Evolutionary conservation across 2,888 invertebrate species (phyloP).

Genomic region (Oconnorella tubifera): DNA sequence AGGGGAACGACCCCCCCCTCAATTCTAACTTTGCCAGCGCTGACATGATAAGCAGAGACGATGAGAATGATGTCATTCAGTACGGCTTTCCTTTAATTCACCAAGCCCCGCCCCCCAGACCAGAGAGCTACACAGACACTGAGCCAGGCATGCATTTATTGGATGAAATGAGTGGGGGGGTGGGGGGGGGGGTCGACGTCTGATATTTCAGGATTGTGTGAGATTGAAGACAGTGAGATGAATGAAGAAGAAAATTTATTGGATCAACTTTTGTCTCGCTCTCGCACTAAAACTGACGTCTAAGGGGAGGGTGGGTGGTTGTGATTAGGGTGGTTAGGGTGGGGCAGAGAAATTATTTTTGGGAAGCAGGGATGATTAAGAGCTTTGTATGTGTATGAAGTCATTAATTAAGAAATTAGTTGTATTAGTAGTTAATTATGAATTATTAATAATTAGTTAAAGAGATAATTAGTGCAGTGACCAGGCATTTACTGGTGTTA

Average conservation of each 20-base stretch:
- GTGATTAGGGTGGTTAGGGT: too few species aligned
- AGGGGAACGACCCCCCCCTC: constrained; percentile 17
- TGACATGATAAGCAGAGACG: constrained; percentile 29
- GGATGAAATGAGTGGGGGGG: constrained; percentile 69
- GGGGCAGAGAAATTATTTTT: too few species aligned
- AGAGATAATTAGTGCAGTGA: too few species aligned
- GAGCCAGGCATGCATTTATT: constrained; percentile 34
- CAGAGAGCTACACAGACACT: constrained; percentile 48
- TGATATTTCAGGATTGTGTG: constrained; percentile 83
- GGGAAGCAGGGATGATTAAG: too few species aligned
- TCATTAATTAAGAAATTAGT: too few species aligned
- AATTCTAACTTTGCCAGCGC: constrained; percentile 30
- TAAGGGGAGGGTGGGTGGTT: too few species aligned
- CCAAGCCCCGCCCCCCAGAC: not conserved
- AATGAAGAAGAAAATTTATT: constrained; percentile 49
- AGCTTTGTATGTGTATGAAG: too few species aligned
- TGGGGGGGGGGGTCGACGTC: constrained; percentile 62
- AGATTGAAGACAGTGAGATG: constrained; percentile 69
- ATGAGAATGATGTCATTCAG: constrained; percentile 46
- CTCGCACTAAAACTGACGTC: too few species aligned
- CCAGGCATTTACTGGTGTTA: too few species aligned
- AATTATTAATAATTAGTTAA: too few species aligned
- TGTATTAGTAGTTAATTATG: too few species aligned
- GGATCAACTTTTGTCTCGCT: too few species aligned
- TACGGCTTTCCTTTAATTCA: constrained; percentile 50